Base-by-base conservation (phyloP, 2,113 vertebrate species). In the Leucoraja erinaceus region DNA sequence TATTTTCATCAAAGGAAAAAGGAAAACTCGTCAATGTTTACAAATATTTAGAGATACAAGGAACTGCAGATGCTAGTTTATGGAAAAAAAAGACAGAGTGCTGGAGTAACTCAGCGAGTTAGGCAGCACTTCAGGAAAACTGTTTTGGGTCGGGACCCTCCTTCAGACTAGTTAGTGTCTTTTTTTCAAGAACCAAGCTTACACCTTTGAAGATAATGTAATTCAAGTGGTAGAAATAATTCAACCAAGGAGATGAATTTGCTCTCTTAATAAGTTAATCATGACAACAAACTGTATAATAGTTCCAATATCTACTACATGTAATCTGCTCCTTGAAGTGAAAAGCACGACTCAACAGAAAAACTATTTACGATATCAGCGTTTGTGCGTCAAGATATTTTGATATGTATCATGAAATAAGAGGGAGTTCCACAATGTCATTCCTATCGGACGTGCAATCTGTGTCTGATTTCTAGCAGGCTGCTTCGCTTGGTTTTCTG, bases 391-490 rank as follows among this genome's bases (percentile, higher is more conserved):
- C 66, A 91, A 28, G 66, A 54, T 54, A 72, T 74, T 3, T 74
- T 91, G 63, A 90, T 90, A 7, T 90, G 86, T 70, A 90, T 74
- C 66, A 47, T 90, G 28, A 66, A 70, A 72, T 91, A 91, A 38
- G 72, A 72, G 16, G 66, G 68, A 66, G 66, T 38, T 66, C 20
- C 22, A 74, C 7, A 47, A 20, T 54, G 38, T 91, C 33, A 70
- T 68, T 14, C 20, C 90, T 54, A 91, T 91, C 90, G 22, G 7
- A 72, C 47, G 10, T 91, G 16, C 61, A 91, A 72, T 72, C 66
- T 28, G 20, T 56, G 54, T 77, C n/a, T 77, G 75, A 9, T 84
- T 84, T 84, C 25, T 25, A 47, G 68, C 33, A 74, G 8, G 20
- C 33, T 90, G 59, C n/a, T 70, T 86, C 3, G 66, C 12, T 72